A percentile compares a stretch with the other conserved stretches of the same genome.
Conservation (phyloP, 92 coral and sea anemone genomes). For the Anthopleura xanthogrammica region DNA sequence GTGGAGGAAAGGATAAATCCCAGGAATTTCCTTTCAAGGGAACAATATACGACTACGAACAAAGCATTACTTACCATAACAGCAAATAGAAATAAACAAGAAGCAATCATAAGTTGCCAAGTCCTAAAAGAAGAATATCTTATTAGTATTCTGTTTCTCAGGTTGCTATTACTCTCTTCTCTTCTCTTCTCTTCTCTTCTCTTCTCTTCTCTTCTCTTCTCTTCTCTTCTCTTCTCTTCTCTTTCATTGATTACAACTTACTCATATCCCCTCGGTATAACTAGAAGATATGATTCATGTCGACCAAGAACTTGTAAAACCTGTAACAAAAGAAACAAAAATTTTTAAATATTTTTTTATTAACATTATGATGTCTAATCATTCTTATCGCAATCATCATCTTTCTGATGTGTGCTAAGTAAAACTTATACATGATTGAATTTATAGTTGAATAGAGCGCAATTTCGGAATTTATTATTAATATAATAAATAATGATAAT, state of each 20-base stretch:
- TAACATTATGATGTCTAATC: background rate
- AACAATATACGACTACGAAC: background rate
- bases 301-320: slow-evolving; percentile 90
- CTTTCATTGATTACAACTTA: slow-evolving; percentile 38
- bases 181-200: no score
- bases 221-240: no score
- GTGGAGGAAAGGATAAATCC: no score
- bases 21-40: no score
- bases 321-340: slow-evolving; percentile 5
- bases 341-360: background rate
- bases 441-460: no score
- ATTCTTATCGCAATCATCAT: no score
- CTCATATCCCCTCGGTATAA: slow-evolving; percentile 73
- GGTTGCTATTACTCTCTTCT: background rate
- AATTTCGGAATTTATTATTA: no score
- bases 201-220: no score
- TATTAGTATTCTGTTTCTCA: background rate
- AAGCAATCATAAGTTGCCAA: slow-evolving; percentile 52
- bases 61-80: slow-evolving; percentile 44
- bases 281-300: slow-evolving; percentile 70
- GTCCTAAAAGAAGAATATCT: slow-evolving; percentile 28
- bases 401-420: no score
- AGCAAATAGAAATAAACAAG: slow-evolving; percentile 39
- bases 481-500: no score
- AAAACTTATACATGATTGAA: no score